Percentiles rank a stretch among this genome's conserved stretches.
phyloP scores from a whole-genome alignment of 1,140 invertebrate genomes.

The Ylistrum balloti region DNA sequence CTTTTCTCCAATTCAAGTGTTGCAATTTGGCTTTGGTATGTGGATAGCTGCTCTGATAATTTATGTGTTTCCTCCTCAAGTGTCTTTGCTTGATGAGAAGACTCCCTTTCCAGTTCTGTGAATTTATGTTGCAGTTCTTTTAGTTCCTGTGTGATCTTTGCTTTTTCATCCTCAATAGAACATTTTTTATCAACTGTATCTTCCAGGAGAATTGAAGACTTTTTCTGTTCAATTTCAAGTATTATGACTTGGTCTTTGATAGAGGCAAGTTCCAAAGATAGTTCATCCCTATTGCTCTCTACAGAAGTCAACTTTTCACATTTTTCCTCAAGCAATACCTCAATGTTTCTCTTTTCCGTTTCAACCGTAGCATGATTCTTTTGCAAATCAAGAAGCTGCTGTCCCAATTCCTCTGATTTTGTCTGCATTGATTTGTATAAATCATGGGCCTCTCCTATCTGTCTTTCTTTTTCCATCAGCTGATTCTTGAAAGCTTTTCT shows the following conservation, averaged over 20 bases:
- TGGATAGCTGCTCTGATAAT: neutral
- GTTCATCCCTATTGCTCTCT: neutral
- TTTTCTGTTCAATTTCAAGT: neutral
- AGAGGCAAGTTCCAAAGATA: no score
- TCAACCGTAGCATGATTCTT: conserved; percentile 42
- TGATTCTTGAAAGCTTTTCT: neutral
- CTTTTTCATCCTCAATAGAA: neutral
- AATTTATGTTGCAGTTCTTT: neutral
- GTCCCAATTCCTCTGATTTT: no score
- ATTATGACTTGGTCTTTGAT: neutral
- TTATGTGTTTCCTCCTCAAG: neutral
- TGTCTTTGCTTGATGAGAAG: neutral
- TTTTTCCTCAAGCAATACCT: neutral
- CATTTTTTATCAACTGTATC: neutral
- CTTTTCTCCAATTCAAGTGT: neutral
- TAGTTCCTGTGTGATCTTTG: neutral
- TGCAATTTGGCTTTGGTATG: neutral
- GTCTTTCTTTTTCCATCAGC: conserved; percentile 31
- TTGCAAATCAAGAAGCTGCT: neutral
- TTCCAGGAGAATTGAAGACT: neutral
- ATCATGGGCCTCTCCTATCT: neutral
- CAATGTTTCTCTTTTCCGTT: neutral
- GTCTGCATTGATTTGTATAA: no score
- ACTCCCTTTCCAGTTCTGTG: neutral
- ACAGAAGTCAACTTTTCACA: neutral